A percentile compares a stretch with the other conserved stretches of the same genome.
phyloP scores from a whole-genome alignment of 2,888 invertebrate species.

The Nemotelus nigrinus region DNA sequence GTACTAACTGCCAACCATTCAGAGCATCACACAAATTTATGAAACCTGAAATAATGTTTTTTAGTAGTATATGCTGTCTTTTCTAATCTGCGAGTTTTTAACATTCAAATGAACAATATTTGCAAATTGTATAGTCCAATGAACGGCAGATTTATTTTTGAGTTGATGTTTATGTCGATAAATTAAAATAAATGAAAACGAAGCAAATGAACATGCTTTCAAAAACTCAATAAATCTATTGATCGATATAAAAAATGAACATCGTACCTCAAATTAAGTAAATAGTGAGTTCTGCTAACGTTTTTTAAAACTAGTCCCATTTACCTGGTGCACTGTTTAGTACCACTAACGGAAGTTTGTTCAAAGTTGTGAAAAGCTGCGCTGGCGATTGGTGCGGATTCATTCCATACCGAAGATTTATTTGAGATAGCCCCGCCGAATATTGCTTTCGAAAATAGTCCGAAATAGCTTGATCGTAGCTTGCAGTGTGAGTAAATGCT shows the following conservation, averaged over 20 bases:
- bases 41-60: conserved; percentile 68
- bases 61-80: background rate
- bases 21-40: conserved; percentile 97
- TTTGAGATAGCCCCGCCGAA: conserved; percentile 78
- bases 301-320: background rate
- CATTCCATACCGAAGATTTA: conserved; percentile 93
- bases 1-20: conserved; percentile 96
- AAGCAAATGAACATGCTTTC: no score
- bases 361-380: conserved; percentile 83
- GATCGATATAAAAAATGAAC: no score
- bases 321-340: conserved; percentile 89
- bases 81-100: background rate
- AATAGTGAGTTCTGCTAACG: no score
- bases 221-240: no score
- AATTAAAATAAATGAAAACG: no score
- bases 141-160: no score
- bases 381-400: conserved; percentile 99
- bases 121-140: background rate
- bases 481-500: conserved; percentile 96
- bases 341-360: conserved; percentile 84
- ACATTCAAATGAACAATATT: background rate
- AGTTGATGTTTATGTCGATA: no score
- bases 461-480: conserved; percentile 93
- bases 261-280: no score
- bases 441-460: conserved; percentile 95